Evolutionary conservation across 2,888 invertebrate genomes (phyloP), one percentile per base, ranked within the genome.

Genomic region (Dynastes grantii): DNA sequence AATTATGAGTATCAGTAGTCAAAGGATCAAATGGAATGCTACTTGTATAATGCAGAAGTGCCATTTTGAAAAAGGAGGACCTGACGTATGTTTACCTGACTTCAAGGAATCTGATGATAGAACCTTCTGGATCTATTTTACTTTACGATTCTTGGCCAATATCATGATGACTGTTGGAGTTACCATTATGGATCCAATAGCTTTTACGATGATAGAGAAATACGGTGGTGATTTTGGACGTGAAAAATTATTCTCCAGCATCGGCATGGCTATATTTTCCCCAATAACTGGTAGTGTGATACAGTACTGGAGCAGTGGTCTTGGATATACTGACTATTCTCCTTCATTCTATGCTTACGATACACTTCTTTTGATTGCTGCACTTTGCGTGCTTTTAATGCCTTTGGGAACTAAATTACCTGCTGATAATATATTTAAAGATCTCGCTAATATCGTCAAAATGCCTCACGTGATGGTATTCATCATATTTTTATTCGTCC

Each of bases 291-390:
- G 95, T 83, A 91, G 94, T 84, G 90, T 95, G 85, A 95, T 95
- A 87, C 95, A 95, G 90, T 92, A 91, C 89, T 91, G 91, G 82
- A 93, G 92, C 86, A 90, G 91, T 89, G 90, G 90, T 88, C 90
- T 91, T 77, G 95, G 94, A 82, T 94, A 95, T 87, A 95, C 95
- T 1, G 95, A 96, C 88, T 96, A 96, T 89, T 95, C 95, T 76
- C 94, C 95, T n/a, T 95, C 96, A n/a, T 96, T 96, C 88, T 96
- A 95, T 87, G 92, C 94, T 0, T 95, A 95, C 85, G 95, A 95
- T 85, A 91, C 92, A 67, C 89, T 96, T 55, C 90, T 95, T 81
- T 88, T 93, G 13, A 91, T 95, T 85, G 94, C 96, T 37, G 93
- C 95, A 0, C 86, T 95, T 75, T 93, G 94, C 0, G 94, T 96